Evolutionary conservation across 2,113 vertebrate species (phyloP).

Genomic region (Heterocephalus glaber): DNA sequence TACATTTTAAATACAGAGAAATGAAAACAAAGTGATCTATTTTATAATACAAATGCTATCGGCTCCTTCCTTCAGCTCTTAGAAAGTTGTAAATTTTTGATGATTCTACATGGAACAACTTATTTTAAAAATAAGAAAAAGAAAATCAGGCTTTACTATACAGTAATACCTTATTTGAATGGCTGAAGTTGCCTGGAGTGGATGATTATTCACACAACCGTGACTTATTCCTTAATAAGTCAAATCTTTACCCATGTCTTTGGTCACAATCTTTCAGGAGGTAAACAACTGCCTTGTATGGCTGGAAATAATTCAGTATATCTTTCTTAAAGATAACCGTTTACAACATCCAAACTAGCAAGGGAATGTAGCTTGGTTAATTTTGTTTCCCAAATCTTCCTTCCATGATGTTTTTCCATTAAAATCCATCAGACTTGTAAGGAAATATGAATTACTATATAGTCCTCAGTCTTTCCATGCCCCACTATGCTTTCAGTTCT

Average conservation of each 20-base stretch:
- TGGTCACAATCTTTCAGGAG: background rate
- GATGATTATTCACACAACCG: background rate
- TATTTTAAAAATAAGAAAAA: background rate
- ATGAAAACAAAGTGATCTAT: slow-evolving; percentile 19
- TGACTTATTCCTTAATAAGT: slow-evolving; percentile 1
- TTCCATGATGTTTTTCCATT: background rate
- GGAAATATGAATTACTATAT: background rate
- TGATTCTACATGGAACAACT: slow-evolving; percentile 9
- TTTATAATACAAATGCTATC: slow-evolving; percentile 61
- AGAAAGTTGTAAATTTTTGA: slow-evolving; percentile 51
- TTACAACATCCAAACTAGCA: background rate
- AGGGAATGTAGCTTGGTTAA: background rate
- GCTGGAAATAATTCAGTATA: background rate
- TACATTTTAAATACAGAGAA: slow-evolving; percentile 56
- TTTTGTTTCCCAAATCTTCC: background rate
- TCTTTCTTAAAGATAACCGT: slow-evolving; percentile 1
- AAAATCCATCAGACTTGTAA: background rate
- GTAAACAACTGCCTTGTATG: background rate
- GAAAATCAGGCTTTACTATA: background rate
- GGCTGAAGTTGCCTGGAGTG: background rate
- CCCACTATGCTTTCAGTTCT: background rate
- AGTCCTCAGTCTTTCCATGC: background rate
- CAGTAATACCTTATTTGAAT: background rate
- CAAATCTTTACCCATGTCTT: background rate
- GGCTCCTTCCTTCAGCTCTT: slow-evolving; percentile 26